Percentiles rank a stretch among this genome's conserved stretches.
These are phyloP conservation scores for Aphelinus certus DNA, from an alignment of 1,140 invertebrate genomes.

Conservation along the genomic window DNA sequence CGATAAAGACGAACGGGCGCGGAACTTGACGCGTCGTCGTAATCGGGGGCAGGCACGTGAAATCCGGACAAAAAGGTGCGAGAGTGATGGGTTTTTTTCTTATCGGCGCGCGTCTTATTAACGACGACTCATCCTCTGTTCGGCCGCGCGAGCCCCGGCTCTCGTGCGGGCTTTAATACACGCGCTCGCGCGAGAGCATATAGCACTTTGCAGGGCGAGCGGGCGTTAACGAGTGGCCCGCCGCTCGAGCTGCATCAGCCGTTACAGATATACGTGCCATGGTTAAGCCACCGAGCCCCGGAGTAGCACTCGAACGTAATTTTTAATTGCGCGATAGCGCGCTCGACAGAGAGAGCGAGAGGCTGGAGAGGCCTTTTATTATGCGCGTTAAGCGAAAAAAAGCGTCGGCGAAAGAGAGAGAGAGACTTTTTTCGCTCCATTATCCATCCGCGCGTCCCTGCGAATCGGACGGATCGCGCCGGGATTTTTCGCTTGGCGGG, in stretches of 20 bases:
- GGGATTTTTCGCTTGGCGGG: too few relatives aligned
- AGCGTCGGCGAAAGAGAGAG: not conserved
- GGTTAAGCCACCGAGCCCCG: not conserved
- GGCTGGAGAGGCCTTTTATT: too few relatives aligned
- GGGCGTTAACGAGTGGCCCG: constrained; percentile 19
- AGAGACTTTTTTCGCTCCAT: constrained; percentile 2
- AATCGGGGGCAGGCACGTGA: too few relatives aligned
- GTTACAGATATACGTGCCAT: not conserved
- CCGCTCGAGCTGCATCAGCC: not conserved
- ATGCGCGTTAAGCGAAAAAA: not conserved
- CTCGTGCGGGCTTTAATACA: not conserved
- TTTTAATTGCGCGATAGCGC: constrained; percentile 12
- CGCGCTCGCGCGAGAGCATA: not conserved
- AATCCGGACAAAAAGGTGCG: not conserved
- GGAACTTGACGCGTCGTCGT: too few relatives aligned
- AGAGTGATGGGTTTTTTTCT: not conserved
- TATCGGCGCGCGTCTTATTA: constrained; percentile 33
- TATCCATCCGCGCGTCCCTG: not conserved
- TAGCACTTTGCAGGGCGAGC: not conserved
- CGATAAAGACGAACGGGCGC: not conserved
- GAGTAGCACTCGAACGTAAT: constrained; percentile 9
- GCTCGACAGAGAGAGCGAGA: too few relatives aligned
- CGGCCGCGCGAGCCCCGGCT: not conserved
- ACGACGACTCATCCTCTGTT: constrained; percentile 1
- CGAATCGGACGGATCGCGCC: not conserved